These are phyloP conservation scores for Bursaphelenchus okinawaensis DNA, from an alignment of 2,888 invertebrate genomes.

Conservation along the genomic window DNA sequence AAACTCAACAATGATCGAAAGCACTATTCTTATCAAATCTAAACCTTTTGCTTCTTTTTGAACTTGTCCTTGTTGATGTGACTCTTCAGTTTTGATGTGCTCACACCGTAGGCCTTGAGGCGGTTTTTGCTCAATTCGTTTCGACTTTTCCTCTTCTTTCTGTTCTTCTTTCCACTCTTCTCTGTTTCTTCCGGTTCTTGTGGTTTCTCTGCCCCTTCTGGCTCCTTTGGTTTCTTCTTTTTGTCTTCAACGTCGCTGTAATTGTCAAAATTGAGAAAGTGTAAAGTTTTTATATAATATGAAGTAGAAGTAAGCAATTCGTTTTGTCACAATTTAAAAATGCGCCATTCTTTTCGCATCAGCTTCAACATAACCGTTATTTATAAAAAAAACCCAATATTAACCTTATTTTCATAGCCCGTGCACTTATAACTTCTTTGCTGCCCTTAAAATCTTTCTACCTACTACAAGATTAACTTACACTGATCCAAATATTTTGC, in stretches of 20 bases:
- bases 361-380: constrained; percentile 5
- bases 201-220: not conserved
- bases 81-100: constrained; percentile 73
- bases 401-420: too few species aligned
- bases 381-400: not conserved
- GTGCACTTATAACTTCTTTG: too few species aligned
- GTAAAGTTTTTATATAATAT: too few species aligned
- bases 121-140: constrained; percentile 70
- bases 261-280: too few species aligned
- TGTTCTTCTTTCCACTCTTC: constrained; percentile 14
- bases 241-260: not conserved
- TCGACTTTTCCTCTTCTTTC: constrained; percentile 16
- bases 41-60: not conserved
- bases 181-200: not conserved
- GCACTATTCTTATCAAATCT: too few species aligned
- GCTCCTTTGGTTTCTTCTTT: constrained; percentile 11
- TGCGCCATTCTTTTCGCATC: too few species aligned
- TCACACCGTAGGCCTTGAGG: constrained; percentile 81
- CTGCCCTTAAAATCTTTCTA: too few species aligned
- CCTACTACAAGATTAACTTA: constrained; percentile 12
- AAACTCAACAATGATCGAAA: not conserved
- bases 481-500: constrained; percentile 66
- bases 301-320: too few species aligned
- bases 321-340: too few species aligned
- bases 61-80: constrained; percentile 16